Evolutionary conservation across 1,140 invertebrate species (phyloP).

Genomic region (Drosophila serrata): DNA sequence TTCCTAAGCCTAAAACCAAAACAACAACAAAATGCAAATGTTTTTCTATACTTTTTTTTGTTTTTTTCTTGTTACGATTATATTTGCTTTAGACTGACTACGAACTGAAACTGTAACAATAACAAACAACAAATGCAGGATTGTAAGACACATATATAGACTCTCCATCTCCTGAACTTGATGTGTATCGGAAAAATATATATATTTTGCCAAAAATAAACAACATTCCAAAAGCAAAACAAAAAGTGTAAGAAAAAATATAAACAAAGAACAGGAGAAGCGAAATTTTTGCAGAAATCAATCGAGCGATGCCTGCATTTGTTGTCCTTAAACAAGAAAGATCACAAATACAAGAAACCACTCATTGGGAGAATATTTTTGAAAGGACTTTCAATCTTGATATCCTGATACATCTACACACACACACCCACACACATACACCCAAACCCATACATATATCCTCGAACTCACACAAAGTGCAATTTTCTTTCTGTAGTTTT

Average conservation of each 20-base stretch:
- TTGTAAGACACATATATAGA: slow-evolving; percentile 34
- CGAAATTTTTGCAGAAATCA: slow-evolving; percentile 28
- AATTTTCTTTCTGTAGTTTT: slow-evolving; percentile 61
- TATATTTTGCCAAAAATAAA: slow-evolving; percentile 44
- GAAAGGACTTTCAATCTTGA: slow-evolving; percentile 33
- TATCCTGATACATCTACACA: background rate
- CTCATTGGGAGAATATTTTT: slow-evolving; percentile 30
- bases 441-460: slow-evolving; percentile 23
- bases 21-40: slow-evolving; percentile 42
- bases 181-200: slow-evolving; percentile 28
- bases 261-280: slow-evolving; percentile 3
- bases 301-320: slow-evolving; percentile 45
- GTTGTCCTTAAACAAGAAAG: slow-evolving; percentile 46
- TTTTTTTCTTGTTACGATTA: slow-evolving; percentile 53
- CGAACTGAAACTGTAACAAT: slow-evolving; percentile 60
- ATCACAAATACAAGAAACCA: slow-evolving; percentile 62
- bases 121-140: slow-evolving; percentile 53
- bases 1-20: slow-evolving; percentile 72
- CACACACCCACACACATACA: background rate
- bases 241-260: slow-evolving; percentile 23
- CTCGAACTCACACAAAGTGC: slow-evolving; percentile 61
- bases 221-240: slow-evolving; percentile 60
- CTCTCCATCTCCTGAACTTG: slow-evolving; percentile 22
- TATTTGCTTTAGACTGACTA: slow-evolving; percentile 76
- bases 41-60: slow-evolving; percentile 9